Evolutionary conservation across 1,140 invertebrate species (phyloP).

Genomic region (Ganaspis sp.): DNA sequence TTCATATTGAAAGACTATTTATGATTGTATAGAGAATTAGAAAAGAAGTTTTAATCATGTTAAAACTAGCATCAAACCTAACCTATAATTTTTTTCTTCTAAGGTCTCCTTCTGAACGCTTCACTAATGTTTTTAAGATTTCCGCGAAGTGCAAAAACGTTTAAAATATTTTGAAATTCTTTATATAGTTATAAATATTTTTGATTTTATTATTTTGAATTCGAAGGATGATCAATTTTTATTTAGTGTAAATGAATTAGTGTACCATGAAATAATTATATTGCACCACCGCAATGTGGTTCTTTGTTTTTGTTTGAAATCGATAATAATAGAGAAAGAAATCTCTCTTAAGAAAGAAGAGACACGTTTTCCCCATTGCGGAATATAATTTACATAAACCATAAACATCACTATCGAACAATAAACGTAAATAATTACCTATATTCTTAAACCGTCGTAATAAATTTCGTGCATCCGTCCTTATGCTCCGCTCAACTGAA

Average conservation of each 20-base stretch:
- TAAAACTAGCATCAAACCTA: too few species aligned
- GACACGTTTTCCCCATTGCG: conserved; percentile 47
- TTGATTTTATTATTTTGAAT: not conserved
- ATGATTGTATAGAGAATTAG: too few species aligned
- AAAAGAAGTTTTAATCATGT: too few species aligned
- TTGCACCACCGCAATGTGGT: not conserved
- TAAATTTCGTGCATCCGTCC: conserved; percentile 58
- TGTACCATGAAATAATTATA: not conserved
- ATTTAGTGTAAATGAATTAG: conserved; percentile 8
- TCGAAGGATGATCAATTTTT: too few species aligned
- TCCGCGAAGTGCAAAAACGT: too few species aligned
- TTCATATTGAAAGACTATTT: too few species aligned
- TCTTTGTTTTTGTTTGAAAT: conserved; percentile 34
- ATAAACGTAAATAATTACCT: conserved; percentile 65
- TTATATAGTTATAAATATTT: too few species aligned
- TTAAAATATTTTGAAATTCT: too few species aligned
- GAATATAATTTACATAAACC: conserved; percentile 62
- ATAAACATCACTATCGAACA: conserved; percentile 62
- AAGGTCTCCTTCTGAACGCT: too few species aligned
- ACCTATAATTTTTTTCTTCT: too few species aligned
- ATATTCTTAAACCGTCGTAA: conserved; percentile 64
- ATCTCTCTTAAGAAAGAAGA: not conserved
- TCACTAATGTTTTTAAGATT: too few species aligned
- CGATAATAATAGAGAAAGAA: conserved; percentile 16
- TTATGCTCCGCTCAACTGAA: conserved; percentile 35